These are phyloP conservation scores for Neodiprion pinetum DNA, from an alignment of 1,140 invertebrate genomes.

Conservation along the genomic window DNA sequence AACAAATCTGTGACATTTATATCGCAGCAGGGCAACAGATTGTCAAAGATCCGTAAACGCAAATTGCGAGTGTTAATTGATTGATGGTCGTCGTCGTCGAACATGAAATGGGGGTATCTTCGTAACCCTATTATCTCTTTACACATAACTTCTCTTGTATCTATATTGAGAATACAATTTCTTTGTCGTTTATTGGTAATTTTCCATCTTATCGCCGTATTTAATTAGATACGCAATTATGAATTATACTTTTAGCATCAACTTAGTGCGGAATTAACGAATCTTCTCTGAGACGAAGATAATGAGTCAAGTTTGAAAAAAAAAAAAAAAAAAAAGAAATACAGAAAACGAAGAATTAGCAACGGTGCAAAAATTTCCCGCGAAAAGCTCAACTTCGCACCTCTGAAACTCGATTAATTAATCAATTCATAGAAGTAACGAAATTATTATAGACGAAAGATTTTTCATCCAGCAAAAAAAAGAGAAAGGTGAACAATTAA, in stretches of 20 bases:
- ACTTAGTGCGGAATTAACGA: background rate
- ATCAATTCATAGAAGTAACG: no score
- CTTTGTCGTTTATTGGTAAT: conserved; percentile 26
- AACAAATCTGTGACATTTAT: no score
- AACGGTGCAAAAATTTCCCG: no score
- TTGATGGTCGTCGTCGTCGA: background rate
- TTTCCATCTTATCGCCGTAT: conserved; percentile 20
- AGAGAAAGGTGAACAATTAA: no score
- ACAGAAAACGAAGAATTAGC: no score
- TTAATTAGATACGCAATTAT: conserved; percentile 3
- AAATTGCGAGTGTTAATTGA: background rate
- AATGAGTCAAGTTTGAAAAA: background rate
- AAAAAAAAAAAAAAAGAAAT: background rate
- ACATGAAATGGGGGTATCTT: conserved; percentile 37
- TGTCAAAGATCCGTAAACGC: background rate
- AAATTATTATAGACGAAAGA: no score
- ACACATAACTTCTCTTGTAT: conserved; percentile 19
- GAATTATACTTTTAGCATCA: background rate
- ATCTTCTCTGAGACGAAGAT: background rate
- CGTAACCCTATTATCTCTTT: conserved; percentile 33
- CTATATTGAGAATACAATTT: conserved; percentile 31
- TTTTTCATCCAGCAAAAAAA: no score
- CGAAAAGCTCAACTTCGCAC: no score
- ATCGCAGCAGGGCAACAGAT: no score
- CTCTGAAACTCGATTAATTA: no score